Percentiles rank a stretch among this genome's conserved stretches.
phyloP scores from a whole-genome alignment of 2,888 invertebrate genomes.

The Rhingia rostrata region DNA sequence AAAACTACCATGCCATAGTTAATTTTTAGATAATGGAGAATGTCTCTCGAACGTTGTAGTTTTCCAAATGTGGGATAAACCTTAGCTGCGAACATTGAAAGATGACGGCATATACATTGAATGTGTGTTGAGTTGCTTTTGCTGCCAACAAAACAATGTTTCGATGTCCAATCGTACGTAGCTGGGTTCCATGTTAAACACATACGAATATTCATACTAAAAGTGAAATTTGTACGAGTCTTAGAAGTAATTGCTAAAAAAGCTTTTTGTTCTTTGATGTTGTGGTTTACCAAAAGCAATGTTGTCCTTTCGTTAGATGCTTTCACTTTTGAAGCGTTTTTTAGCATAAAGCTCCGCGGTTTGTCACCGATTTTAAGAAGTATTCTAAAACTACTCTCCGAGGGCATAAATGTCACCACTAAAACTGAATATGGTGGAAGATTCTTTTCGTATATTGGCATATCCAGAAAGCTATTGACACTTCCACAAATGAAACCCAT shows the following conservation, averaged over 20 bases:
- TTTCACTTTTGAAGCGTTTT: slow-evolving; percentile 2
- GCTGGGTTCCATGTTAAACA: slow-evolving; percentile 74
- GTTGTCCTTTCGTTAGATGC: neutral
- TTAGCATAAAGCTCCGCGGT: slow-evolving; percentile 74
- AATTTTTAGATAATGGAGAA: slow-evolving; percentile 53
- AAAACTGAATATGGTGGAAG: slow-evolving; percentile 74
- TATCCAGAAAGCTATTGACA: slow-evolving; percentile 66
- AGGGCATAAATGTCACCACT: slow-evolving; percentile 64
- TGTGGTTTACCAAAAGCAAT: slow-evolving; percentile 33
- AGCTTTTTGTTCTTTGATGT: slow-evolving; percentile 4
- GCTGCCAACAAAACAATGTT: slow-evolving; percentile 70
- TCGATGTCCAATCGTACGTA: slow-evolving; percentile 66
- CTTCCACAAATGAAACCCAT: slow-evolving; percentile 29
- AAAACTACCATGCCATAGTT: slow-evolving; percentile 65
- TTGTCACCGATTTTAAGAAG: slow-evolving; percentile 55
- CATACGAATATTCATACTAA: slow-evolving; percentile 34
- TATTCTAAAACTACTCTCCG: slow-evolving; percentile 59
- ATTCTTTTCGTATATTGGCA: slow-evolving; percentile 74
- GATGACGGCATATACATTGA: slow-evolving; percentile 75
- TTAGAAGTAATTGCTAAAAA: slow-evolving; percentile 67
- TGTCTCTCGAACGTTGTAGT: neutral
- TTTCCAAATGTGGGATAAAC: slow-evolving; percentile 35
- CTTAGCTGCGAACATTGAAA: slow-evolving; percentile 75
- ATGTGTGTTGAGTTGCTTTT: slow-evolving; percentile 37
- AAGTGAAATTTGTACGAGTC: slow-evolving; percentile 51